These are phyloP conservation scores for Drosophila quasianomalipes DNA, from an alignment of 2,888 invertebrate genomes.

Conservation along the genomic window DNA sequence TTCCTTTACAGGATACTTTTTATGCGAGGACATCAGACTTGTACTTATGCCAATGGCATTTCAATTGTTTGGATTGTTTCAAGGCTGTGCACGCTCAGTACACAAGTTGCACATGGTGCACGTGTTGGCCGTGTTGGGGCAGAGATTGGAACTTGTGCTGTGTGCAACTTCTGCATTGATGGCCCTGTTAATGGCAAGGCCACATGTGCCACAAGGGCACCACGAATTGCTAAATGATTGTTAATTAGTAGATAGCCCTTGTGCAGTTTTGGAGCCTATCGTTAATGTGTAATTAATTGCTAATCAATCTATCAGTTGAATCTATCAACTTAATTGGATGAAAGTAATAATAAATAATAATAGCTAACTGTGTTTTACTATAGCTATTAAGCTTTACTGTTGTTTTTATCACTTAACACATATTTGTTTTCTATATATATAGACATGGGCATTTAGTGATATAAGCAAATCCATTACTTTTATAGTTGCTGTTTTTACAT, in stretches of 20 bases:
- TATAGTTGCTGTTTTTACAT: background rate
- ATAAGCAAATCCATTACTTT: background rate
- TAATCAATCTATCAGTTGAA: background rate
- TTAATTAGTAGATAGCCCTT: conserved; percentile 1
- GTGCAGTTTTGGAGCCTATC: background rate
- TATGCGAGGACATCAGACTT: background rate
- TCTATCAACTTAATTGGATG: background rate
- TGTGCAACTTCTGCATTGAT: conserved; percentile 13
- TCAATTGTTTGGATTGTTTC: conserved; percentile 40
- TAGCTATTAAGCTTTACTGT: background rate
- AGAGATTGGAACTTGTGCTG: background rate
- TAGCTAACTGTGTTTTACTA: background rate
- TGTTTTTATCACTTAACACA: background rate
- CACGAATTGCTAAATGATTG: conserved; percentile 10
- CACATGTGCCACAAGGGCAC: background rate
- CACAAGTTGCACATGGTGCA: background rate
- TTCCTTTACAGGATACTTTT: conserved; percentile 1
- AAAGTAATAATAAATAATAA: too few species aligned
- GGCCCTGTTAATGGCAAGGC: conserved; percentile 34
- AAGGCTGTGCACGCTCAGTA: conserved; percentile 25
- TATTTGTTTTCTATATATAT: background rate
- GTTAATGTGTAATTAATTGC: background rate
- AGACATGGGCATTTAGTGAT: background rate
- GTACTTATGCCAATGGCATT: conserved; percentile 50
- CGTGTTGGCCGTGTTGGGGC: conserved; percentile 2